Evolutionary conservation across 2,797 vertebrate species (phyloP), one percentile per base, ranked within the genome.

Genomic region (Neomorphus geoffroyi): DNA sequence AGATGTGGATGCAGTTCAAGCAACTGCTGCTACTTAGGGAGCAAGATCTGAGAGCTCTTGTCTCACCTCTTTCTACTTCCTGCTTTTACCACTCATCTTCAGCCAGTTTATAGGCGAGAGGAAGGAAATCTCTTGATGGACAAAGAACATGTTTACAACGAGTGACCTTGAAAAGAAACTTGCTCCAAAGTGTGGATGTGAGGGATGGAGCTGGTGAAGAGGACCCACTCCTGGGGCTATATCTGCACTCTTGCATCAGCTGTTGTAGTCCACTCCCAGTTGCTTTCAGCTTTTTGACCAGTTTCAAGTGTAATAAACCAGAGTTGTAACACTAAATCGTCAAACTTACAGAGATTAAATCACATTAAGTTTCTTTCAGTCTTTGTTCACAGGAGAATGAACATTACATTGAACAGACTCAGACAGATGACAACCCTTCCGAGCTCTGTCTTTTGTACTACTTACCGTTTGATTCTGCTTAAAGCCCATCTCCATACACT

Each of bases 201-300:
- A 64, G 17, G 32, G 32, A 15, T 10, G 37, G 28, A 33, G 32
- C 24, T 28, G 14, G 24, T 30, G 5, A 62, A 69, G 18, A 28
- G 24, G 32, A 43, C 8, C 4, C 16, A 4, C 5, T 13, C 17
- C 23, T 6, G 28, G 8, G 60, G 28, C 61, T 45, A 7, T 19
- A 71, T n/a, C 39, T 22, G 39, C 58, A 9, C 22, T 75, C 21
- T 11, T 80, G 41, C 3, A 35, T 18, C 54, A 54, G 22, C 3
- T 0, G 4, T 35, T 41, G 1, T 12, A 14, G 32, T 1, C 30
- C 43, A 3, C 5, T 61, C n/a, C 33, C 61, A 11, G n/a, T 19
- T 45, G 6, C n/a, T 81, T 28, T 10, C 58, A 53, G n/a, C 7
- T 50, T 58, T 32, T 33, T 9, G 10, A 12, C 5, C 33, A 11